Evolutionary conservation across 2,113 vertebrate species (phyloP), one percentile per base, ranked within the genome.

Genomic region (Syngnathus floridae): DNA sequence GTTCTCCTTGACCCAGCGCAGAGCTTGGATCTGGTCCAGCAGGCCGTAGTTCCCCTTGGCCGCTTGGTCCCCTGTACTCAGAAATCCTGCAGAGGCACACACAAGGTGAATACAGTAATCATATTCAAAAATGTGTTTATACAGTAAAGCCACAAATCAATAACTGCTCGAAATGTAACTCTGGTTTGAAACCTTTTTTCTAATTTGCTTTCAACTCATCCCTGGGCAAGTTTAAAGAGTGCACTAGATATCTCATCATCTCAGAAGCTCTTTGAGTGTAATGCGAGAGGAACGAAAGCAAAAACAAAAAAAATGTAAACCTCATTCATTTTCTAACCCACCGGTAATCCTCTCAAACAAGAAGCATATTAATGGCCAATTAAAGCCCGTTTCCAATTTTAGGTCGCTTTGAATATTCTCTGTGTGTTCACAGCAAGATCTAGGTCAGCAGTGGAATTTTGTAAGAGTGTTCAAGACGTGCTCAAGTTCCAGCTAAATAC

Each of bases 1-100:
- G 57, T 99, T 99, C 88, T 98, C 95, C 86, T 95, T 95, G 10
- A 98, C 93, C 97, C 97, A 99, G 13, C 97, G 91, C 64, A 99
- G 85, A 12, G 96, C 96, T 73, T 99, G 97, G 79, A 99, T 98
- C 90, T 99, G 96, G 69, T 99, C 97, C 78, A 98, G 88, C 55
- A 99, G 82, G 55, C 96, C 97, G 0, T 98, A 98, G 87, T 99
- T 99, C 49, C 96, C 97, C 77, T 95, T 95, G 35, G 97, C 96
- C 7, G 96, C 95, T 86, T 96, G 95, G 81, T 99, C 96, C 0
- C 97, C 97, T 3, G 96, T 99, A 65, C 96, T 99, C 45, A 99
- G 82, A 81, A 98, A 99, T 10, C 96, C 96, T 99, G 7, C 54
- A 74, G 63, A 37, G 41, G 52, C 17, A 37, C 46, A 48, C 12